These are phyloP conservation scores for Ophioderma brevispina DNA, from an alignment of 35 echinoderm and acorn worm genomes.

Conservation along the genomic window DNA sequence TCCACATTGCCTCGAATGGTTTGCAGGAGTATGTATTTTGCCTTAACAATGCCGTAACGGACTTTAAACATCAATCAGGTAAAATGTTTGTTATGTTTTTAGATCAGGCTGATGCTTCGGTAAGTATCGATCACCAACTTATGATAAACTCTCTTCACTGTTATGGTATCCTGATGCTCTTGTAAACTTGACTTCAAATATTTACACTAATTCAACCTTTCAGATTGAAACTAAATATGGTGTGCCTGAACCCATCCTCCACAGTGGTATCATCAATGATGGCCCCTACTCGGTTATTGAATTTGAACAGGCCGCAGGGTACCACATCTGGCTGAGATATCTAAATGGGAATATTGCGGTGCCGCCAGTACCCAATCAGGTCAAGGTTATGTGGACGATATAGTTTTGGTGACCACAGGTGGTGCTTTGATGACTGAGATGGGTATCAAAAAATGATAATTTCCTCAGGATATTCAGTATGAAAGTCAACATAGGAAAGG, in stretches of 20 bases:
- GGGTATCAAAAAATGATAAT: too few species aligned
- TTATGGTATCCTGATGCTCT: neutral
- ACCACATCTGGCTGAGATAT: too few species aligned
- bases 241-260: neutral
- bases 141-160: too few species aligned
- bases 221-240: neutral
- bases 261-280: neutral
- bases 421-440: too few species aligned
- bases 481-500: too few species aligned
- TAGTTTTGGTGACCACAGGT: too few species aligned
- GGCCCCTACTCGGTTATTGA: too few species aligned
- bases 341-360: too few species aligned
- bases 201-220: neutral
- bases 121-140: neutral
- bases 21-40: neutral
- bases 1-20: neutral
- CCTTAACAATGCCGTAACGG: neutral
- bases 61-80: neutral
- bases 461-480: too few species aligned
- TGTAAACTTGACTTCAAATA: neutral
- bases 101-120: neutral
- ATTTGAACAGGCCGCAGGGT: too few species aligned
- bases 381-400: too few species aligned
- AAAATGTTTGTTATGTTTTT: neutral
- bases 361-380: too few species aligned